These are phyloP conservation scores for Dastarcus helophoroides DNA, from an alignment of 2,888 invertebrate genomes.

Conservation along the genomic window DNA sequence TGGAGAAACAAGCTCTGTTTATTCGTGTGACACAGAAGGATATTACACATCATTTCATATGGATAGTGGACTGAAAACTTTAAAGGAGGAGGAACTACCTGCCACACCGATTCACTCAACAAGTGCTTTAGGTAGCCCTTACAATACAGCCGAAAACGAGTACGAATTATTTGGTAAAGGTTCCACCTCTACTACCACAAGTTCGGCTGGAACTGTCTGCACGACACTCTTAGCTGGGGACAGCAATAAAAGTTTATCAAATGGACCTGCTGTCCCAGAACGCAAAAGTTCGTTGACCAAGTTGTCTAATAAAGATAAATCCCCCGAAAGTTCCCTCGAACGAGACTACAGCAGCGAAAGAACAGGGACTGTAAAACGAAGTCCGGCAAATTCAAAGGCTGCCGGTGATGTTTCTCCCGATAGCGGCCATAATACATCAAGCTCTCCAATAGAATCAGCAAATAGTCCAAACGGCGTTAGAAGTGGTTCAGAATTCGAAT, in stretches of 20 bases:
- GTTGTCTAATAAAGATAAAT: constrained; percentile 34
- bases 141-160: constrained; percentile 73
- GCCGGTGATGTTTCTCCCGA: constrained; percentile 66
- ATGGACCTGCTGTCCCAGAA: constrained; percentile 71
- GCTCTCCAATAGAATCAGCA: constrained; percentile 65
- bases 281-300: constrained; percentile 64
- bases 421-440: constrained; percentile 71
- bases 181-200: constrained; percentile 81
- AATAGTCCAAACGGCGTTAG: constrained; percentile 59
- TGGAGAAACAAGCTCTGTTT: constrained; percentile 79
- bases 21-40: constrained; percentile 94
- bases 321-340: constrained; percentile 40
- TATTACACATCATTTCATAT: constrained; percentile 97
- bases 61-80: constrained; percentile 83
- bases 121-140: constrained; percentile 56
- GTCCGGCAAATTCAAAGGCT: constrained; percentile 39
- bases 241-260: constrained; percentile 49
- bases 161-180: constrained; percentile 87
- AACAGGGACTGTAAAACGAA: constrained; percentile 36
- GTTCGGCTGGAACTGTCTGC: constrained; percentile 82
- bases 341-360: constrained; percentile 30
- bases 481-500: constrained; percentile 67
- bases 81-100: constrained; percentile 66
- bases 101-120: constrained; percentile 63
- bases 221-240: constrained; percentile 65